Conservation (phyloP, 2,113 vertebrate genomes). For the Poicephalus gulielmi region DNA sequence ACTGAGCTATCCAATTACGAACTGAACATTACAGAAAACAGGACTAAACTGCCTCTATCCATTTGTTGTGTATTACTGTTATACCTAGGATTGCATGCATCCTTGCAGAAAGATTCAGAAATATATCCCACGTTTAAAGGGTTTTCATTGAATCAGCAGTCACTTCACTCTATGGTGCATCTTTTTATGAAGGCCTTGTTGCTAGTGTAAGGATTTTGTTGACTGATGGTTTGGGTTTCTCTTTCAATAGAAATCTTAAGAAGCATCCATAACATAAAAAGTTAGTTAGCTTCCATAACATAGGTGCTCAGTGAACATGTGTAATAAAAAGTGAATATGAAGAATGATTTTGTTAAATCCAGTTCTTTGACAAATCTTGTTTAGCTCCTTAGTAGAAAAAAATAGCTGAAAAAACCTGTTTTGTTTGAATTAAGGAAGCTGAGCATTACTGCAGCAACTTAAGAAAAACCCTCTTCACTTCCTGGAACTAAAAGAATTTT, state of each 20-base stretch:
- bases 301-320: not conserved
- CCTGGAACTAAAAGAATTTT: conserved; percentile 76
- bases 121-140: not conserved
- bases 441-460: conserved; percentile 44
- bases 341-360: not conserved
- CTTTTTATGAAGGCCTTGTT: not conserved
- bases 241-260: not conserved
- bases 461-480: conserved; percentile 75
- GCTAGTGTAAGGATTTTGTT: not conserved
- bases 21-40: not conserved
- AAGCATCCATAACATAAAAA: not conserved
- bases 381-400: not conserved
- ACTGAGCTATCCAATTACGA: not conserved
- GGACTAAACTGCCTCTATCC: not conserved
- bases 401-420: not conserved
- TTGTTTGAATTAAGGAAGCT: conserved; percentile 71
- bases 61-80: not conserved
- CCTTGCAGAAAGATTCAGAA: not conserved
- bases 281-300: not conserved
- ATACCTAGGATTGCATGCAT: not conserved
- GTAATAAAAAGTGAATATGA: not conserved
- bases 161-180: not conserved
- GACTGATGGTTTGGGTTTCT: not conserved
- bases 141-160: not conserved
- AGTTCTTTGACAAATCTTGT: not conserved